Conservation (phyloP, 2,888 invertebrate genomes). For the Piscicola geometra region DNA sequence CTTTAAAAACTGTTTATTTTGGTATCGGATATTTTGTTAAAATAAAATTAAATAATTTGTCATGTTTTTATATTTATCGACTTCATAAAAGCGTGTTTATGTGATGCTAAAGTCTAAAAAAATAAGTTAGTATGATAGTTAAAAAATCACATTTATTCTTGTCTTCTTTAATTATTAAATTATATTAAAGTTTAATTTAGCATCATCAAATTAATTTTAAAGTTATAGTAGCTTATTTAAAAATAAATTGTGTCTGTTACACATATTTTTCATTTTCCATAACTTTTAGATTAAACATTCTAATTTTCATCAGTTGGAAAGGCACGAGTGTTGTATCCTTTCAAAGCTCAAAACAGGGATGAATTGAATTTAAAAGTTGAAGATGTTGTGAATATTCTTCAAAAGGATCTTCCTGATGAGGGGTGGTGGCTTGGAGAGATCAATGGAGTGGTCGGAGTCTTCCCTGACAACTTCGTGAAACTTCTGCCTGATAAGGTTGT, state of each 20-base stretch:
- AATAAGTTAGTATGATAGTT: constrained; percentile 1
- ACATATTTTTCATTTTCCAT: not conserved
- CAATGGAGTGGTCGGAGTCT: constrained; percentile 21
- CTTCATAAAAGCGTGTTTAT: not conserved
- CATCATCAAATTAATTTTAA: too few species aligned
- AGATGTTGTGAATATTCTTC: constrained; percentile 22
- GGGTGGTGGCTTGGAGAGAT: constrained; percentile 33
- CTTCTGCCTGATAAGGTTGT: constrained; percentile 19
- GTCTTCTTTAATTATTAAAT: not conserved
- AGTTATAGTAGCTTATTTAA: too few species aligned
- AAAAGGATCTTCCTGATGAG: constrained; percentile 29
- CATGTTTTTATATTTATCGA: not conserved
- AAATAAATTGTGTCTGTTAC: not conserved
- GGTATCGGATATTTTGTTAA: too few species aligned
- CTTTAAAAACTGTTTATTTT: too few species aligned
- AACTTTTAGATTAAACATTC: not conserved
- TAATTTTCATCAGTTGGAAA: not conserved
- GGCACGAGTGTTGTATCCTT: constrained; percentile 19
- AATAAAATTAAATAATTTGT: not conserved
- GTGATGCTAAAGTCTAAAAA: constrained; percentile 3
- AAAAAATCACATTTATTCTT: too few species aligned
- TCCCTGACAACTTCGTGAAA: constrained; percentile 30
- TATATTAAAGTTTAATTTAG: not conserved
- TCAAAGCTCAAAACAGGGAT: constrained; percentile 24
- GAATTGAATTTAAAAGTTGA: constrained; percentile 25